phyloP scores from a whole-genome alignment of 2,113 vertebrate species.

The Promerops cafer region DNA sequence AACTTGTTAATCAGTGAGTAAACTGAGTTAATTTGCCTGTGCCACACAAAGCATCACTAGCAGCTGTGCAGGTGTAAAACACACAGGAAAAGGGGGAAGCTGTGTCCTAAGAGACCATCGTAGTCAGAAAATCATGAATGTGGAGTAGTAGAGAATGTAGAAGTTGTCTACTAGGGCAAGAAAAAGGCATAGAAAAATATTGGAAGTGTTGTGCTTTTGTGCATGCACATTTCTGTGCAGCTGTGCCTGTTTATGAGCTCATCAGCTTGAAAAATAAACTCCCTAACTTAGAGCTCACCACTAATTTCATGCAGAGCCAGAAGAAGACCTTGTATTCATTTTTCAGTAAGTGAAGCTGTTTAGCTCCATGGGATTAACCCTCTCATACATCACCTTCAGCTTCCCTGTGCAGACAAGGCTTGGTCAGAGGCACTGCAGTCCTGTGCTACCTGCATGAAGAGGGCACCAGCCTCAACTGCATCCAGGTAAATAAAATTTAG shows the following conservation, averaged over 20 bases:
- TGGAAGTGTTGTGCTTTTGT: neutral
- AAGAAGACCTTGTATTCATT: neutral
- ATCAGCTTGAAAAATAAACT: neutral
- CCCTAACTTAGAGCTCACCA: neutral
- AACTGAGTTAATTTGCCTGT: neutral
- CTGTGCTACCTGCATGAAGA: neutral
- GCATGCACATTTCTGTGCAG: neutral
- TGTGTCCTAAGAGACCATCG: neutral
- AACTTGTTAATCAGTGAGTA: neutral
- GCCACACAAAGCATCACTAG: neutral
- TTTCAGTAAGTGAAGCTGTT: neutral
- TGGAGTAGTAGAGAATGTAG: neutral
- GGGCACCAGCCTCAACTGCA: neutral
- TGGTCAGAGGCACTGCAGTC: neutral
- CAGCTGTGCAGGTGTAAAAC: neutral
- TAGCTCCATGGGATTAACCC: neutral
- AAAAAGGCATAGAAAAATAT: neutral
- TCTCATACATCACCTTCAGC: neutral
- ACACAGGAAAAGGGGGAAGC: neutral
- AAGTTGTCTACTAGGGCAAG: neutral
- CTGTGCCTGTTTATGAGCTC: neutral
- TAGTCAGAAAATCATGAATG: neutral
- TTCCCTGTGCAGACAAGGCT: neutral
- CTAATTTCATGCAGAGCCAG: neutral
- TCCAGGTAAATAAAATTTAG: neutral